Evolutionary conservation across 2,113 vertebrate genomes (phyloP), one percentile per base, ranked within the genome.

Genomic region (Festucalex cinctus): DNA sequence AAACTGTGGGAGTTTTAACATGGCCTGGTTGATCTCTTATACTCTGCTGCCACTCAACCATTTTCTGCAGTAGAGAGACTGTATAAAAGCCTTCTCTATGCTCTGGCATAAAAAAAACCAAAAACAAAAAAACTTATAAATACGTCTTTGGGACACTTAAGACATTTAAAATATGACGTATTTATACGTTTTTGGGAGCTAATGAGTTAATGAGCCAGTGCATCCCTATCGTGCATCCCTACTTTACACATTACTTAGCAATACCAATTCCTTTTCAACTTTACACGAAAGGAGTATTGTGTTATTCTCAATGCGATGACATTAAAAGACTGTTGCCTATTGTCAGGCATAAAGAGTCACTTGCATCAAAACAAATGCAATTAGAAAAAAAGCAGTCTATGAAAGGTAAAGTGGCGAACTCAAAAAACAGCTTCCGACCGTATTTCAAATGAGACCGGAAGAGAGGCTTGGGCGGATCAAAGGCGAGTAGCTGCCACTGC

Each of bases 401-500:
- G 69, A 84, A 58, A 72, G 71, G 63, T 71, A 79, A 74, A 73
- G 35, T 65, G 67, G 46, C 65, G 70, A 73, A 83, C 71, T 83
- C 75, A 79, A 86, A 46, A 85, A 78, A 83, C 67, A 84, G 70
- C 81, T 80, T 81, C 81, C 79, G 74, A 82, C 85, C 79, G 83
- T 88, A 79, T 89, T 89, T 87, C 80, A 88, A 90, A 87, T 79
- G 81, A 79, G 74, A 75, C 84, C 67, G 79, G 75, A 48, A 82
- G 73, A 74, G 65, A 76, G 73, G 71, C 75, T 78, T 46, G 77
- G 83, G 64, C 76, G 90, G 91, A 93, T 94, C 91, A 94, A 93
- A 94, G 90, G 81, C 81, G 79, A 66, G 77, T 39, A 69, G 83
- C 70, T 85, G 85, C 86, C 83, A 84, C 78, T 81, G 71, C 75